phyloP scores from a whole-genome alignment of 1,140 invertebrate genomes.

The Lucilia sericata region DNA sequence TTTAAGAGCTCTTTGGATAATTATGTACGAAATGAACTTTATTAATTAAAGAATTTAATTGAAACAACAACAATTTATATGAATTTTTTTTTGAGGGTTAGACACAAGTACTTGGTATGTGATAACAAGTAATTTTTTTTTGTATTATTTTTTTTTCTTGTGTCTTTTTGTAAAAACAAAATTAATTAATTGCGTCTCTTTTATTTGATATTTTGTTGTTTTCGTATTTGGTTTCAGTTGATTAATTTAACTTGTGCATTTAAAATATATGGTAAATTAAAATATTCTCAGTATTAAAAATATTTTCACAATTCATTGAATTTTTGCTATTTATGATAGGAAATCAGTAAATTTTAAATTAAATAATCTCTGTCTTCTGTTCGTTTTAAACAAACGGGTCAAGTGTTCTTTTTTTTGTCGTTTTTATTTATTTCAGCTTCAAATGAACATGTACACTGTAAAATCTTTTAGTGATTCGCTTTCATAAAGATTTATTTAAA shows the following conservation, averaged over 20 bases:
- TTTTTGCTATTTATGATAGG: not conserved
- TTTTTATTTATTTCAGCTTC: too few relatives aligned
- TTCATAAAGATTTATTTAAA: conserved; percentile 18
- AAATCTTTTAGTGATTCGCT: not conserved
- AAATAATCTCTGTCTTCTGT: not conserved
- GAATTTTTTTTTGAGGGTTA: not conserved
- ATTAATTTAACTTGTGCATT: too few relatives aligned
- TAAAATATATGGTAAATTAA: too few relatives aligned
- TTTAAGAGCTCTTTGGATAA: not conserved
- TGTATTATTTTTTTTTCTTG: too few relatives aligned
- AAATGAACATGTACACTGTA: too few relatives aligned
- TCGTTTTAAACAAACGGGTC: not conserved
- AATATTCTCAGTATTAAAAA: too few relatives aligned
- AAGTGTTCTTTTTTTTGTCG: not conserved
- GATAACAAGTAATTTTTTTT: too few relatives aligned
- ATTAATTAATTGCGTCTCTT: too few relatives aligned
- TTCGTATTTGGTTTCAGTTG: too few relatives aligned
- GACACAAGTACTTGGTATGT: too few relatives aligned
- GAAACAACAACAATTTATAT: not conserved
- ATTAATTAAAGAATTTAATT: conserved; percentile 18
- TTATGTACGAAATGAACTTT: conserved; percentile 4
- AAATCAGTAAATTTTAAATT: not conserved
- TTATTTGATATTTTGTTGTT: too few relatives aligned
- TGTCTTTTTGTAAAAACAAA: too few relatives aligned
- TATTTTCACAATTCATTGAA: not conserved